These are phyloP conservation scores for Tylochromis polylepis DNA, from an alignment of 2,113 vertebrate genomes.

Conservation along the genomic window DNA sequence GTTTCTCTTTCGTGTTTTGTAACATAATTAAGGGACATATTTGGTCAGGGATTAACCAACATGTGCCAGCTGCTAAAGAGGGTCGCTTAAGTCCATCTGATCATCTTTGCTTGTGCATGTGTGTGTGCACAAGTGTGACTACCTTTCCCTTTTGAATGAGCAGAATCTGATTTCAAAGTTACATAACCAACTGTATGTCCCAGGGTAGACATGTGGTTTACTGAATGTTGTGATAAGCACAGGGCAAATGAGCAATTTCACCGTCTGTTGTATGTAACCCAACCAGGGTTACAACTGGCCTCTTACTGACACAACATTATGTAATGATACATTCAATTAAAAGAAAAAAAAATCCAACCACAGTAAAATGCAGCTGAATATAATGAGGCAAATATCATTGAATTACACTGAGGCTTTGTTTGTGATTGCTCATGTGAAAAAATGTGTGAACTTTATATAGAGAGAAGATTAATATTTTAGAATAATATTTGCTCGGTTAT, in stretches of 20 bases:
- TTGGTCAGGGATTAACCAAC: conserved; percentile 28
- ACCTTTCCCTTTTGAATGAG: not conserved
- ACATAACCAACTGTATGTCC: not conserved
- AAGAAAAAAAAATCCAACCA: not conserved
- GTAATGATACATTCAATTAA: not conserved
- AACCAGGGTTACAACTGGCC: not conserved
- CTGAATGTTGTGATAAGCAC: not conserved
- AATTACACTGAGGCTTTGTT: not conserved
- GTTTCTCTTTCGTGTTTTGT: not conserved
- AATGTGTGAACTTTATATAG: not conserved
- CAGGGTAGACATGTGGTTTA: not conserved
- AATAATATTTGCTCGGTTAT: not conserved
- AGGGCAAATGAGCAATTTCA: not conserved
- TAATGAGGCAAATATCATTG: not conserved
- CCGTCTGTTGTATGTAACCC: not conserved
- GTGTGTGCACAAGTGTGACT: not conserved
- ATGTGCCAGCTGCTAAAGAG: conserved; percentile 30
- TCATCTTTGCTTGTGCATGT: not conserved
- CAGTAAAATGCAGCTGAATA: not conserved
- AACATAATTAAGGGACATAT: not conserved
- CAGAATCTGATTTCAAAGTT: conserved; percentile 10
- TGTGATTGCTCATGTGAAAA: not conserved
- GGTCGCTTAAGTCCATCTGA: conserved; percentile 10
- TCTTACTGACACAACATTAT: not conserved
- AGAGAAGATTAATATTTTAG: not conserved